Conservation (phyloP, 2,797 vertebrate genomes). For the Pitangus sulphuratus region DNA sequence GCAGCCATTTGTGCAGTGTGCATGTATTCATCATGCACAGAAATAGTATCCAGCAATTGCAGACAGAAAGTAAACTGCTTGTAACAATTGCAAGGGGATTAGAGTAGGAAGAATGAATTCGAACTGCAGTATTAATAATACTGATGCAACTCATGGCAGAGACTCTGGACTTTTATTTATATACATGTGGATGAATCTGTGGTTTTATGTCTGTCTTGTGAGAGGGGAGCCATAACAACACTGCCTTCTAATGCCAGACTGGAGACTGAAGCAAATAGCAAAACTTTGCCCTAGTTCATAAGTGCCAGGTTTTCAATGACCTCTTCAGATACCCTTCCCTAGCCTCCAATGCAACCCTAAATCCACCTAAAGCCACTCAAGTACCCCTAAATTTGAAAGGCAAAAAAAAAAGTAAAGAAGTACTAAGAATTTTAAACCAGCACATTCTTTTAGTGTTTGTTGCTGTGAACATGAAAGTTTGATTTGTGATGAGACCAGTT, state of each 20-base stretch:
- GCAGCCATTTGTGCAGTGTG: background rate
- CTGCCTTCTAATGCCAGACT: background rate
- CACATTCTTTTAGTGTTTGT: conserved; percentile 15
- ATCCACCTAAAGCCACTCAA: background rate
- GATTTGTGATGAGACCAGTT: conserved; percentile 31
- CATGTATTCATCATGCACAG: background rate
- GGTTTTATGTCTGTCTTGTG: background rate
- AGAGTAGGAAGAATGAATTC: background rate
- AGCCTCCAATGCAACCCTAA: background rate
- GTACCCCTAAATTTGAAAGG: background rate
- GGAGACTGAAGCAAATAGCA: background rate
- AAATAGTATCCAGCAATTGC: background rate
- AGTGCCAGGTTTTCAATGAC: background rate
- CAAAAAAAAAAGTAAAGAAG: background rate
- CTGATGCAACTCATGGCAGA: background rate
- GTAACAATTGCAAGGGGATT: background rate
- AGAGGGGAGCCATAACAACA: background rate
- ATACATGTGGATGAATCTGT: background rate
- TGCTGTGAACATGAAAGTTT: conserved; percentile 14
- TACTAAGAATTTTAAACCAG: conserved; percentile 1
- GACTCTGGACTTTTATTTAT: background rate
- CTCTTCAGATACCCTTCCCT: background rate
- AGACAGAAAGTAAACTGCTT: background rate
- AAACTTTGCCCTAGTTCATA: background rate
- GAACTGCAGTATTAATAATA: background rate